Base-by-base conservation (phyloP, 2,797 vertebrate species). In the Pelodytes ibericus region DNA sequence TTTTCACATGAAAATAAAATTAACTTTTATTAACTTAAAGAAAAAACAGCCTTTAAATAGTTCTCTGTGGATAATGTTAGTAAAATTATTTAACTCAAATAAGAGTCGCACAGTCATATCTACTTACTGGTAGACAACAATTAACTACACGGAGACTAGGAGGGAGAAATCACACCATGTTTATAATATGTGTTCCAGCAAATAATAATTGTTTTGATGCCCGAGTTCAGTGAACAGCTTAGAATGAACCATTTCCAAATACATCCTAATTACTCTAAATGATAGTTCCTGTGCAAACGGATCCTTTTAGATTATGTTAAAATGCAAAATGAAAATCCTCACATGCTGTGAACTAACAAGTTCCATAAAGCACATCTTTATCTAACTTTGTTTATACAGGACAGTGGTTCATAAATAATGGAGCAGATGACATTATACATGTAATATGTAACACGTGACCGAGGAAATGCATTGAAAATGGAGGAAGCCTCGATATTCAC, bases 1-100 rank as follows among this genome's bases (percentile, higher is more conserved):
- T 59, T 71, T 77, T 77, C 68, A 71, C 75, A 77, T 71, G 61
- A 41, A 65, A 44, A 31, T 77, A 44, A 64, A 71, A 63, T 22
- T 57, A 47, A 4, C 2, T 47, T 18, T 4, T 47, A 4, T 57
- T 41, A 33, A 33, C 24, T 58, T 76, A 71, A 69, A 58, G 62
- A 74, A 41, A 63, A 51, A 22, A 11, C 18, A 62, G 22, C 30
- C 31, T 29, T 53, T 15, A 39, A 59, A 25, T 75, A n/a, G n/a
- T 41, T 53, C 53, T 62, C 24, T 11, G 8, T 69, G 22, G 41
- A 75, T 53, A 53, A 53, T 49, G 51, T 63, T 56, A 62, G 25
- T 61, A 30, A 69, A 75, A 56, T 69, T 33, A 39, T 16, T 11
- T 76, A 76, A 76, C 47, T 60, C 30, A 70, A 63, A 39, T n/a